Base-by-base conservation (phyloP, 1,140 invertebrate species). In the Drosophila azteca region DNA sequence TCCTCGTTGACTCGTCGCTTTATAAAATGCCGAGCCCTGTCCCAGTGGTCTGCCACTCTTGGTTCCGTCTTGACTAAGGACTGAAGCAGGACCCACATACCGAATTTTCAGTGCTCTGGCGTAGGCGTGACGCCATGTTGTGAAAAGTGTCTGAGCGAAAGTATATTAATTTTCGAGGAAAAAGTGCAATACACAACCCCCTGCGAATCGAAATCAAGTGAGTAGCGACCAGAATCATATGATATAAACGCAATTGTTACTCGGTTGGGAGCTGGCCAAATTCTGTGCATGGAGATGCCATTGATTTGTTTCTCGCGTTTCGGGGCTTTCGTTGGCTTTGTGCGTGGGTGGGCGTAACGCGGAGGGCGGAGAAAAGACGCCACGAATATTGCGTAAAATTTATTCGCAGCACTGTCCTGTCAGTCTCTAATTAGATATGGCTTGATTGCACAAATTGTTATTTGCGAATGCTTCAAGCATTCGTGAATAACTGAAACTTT, bases 121-220 rank as follows among this genome's bases (percentile, higher is more conserved):
- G 83, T 88, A 82, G 82, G 81, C 80, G 83, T 87, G 82, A 87
- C 82, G 82, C 82, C 82, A 87, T 87, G 82, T 87, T 87, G 82
- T 87, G 83, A 87, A 87, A 87, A 87, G 82, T 88, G 83, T 87
- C 82, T 88, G 80, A 52, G 44, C 48, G 67, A 68, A 64, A 68
- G 59, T 65, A 13, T 11, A 5, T 1, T 68, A 61, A 66, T 52
- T 60, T 59, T 55, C 41, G 24, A 74, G 43, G 9, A 57, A 69
- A 69, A 61, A 53, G 57, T 50, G 69, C 53, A 78, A 55, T 45
- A 62, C 44, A 78, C 15, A 50, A 44, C 20, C 9, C 22, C 54
- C 29, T 41, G 6, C 11, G 9, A 39, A 43, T 39, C 22, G 9
- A 35, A 35, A 13, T 11, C 48, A 69, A 69, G 49, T 57, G 61